phyloP scores from a whole-genome alignment of 2,113 vertebrate genomes.

The Gymnarchus niloticus region DNA sequence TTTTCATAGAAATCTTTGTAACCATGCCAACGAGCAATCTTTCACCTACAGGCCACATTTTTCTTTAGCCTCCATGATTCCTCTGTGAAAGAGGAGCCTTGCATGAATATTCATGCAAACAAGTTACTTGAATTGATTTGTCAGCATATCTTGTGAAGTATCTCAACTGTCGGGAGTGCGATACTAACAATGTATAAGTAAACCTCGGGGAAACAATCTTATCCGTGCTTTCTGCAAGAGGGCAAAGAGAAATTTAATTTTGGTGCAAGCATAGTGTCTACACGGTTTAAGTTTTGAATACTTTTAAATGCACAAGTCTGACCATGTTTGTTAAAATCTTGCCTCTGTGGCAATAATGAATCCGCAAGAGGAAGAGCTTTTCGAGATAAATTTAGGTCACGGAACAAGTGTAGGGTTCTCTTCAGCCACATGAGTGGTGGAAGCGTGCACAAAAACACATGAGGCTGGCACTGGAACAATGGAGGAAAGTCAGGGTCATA shows the following conservation, averaged over 20 bases:
- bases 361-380: not conserved
- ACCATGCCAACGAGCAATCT: not conserved
- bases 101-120: conserved; percentile 6
- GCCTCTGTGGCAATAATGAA: not conserved
- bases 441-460: not conserved
- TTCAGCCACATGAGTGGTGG: not conserved
- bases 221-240: not conserved
- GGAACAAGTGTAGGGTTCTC: not conserved
- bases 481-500: not conserved
- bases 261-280: not conserved
- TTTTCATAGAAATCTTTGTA: not conserved
- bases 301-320: not conserved
- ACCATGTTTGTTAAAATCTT: not conserved
- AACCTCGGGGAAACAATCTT: not conserved
- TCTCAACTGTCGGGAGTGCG: not conserved
- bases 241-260: not conserved
- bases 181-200: not conserved
- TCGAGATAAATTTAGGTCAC: not conserved
- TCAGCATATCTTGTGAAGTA: not conserved
- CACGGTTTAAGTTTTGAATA: not conserved
- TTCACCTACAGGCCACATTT: not conserved
- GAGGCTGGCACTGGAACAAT: not conserved
- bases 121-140: not conserved
- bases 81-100: not conserved
- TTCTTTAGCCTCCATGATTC: not conserved